Evolutionary conservation across 2,113 vertebrate genomes (phyloP).

Genomic region (Vicugna pacos): DNA sequence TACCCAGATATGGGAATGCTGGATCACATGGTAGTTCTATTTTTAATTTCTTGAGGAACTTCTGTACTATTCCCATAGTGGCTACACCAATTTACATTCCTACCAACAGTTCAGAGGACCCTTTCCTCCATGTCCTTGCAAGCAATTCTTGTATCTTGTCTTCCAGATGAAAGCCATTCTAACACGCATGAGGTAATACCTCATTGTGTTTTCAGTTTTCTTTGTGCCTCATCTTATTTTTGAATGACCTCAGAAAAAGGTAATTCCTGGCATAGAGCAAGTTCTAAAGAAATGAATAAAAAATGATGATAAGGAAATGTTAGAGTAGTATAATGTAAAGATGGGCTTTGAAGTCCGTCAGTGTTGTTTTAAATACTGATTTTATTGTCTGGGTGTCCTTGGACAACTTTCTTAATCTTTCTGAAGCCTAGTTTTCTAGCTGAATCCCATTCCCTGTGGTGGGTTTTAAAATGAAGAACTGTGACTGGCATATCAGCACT

Average conservation of each 20-base stretch:
- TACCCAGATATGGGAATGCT: not conserved
- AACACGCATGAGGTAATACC: not conserved
- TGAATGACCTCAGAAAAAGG: not conserved
- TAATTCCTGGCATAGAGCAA: not conserved
- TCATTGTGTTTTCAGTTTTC: not conserved
- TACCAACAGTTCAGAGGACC: not conserved
- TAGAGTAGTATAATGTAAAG: not conserved
- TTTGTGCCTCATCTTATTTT: not conserved
- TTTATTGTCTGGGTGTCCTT: not conserved
- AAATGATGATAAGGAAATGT: not conserved
- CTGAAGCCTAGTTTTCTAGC: not conserved
- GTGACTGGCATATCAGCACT: rapidly evolving
- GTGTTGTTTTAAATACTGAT: not conserved
- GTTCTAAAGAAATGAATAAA: slow-evolving; percentile 6
- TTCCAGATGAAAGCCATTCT: not conserved
- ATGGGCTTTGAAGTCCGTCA: not conserved
- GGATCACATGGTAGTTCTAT: not conserved
- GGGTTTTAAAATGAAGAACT: not conserved
- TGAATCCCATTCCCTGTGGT: not conserved
- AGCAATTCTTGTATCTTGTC: not conserved
- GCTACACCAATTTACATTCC: not conserved
- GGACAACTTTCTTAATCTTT: not conserved
- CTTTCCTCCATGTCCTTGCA: not conserved
- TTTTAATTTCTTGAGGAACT: not conserved
- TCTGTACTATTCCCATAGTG: not conserved